phyloP scores from a whole-genome alignment of 2,888 invertebrate species.

The Scaptodrosophila latifasciaeformis region DNA sequence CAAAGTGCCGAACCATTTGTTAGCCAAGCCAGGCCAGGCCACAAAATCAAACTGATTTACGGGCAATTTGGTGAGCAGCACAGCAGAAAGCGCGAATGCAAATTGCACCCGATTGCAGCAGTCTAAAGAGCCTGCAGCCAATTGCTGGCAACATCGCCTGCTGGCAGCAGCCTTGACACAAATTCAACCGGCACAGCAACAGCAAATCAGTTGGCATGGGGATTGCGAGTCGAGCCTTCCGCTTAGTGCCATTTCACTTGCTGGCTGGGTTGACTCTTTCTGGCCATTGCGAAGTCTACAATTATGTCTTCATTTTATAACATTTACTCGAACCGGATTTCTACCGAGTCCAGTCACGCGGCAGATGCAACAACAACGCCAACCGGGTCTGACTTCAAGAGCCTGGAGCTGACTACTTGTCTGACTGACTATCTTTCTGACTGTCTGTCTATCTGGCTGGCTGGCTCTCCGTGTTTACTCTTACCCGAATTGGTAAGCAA shows the following conservation, averaged over 20 bases:
- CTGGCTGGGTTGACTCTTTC: constrained; percentile 5
- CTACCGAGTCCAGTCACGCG: constrained; percentile 44
- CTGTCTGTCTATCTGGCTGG: no score
- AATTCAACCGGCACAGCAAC: constrained; percentile 34
- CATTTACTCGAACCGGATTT: constrained; percentile 17
- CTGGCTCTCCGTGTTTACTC: no score
- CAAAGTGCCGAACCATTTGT: neutral
- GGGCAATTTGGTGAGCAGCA: neutral
- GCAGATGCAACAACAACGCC: constrained; percentile 51
- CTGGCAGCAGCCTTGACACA: constrained; percentile 56
- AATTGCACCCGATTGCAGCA: no score
- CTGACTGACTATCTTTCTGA: no score
- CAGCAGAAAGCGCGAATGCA: constrained; percentile 38
- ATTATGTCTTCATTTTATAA: constrained; percentile 56
- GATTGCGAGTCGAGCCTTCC: no score
- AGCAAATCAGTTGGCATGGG: constrained; percentile 8
- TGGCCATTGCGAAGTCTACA: constrained; percentile 10
- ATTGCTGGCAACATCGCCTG: constrained; percentile 2
- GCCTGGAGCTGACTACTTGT: no score
- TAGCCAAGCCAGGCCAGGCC: no score
- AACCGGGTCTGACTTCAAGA: no score
- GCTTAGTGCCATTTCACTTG: constrained; percentile 15
- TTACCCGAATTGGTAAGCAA: no score
- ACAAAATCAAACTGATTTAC: no score
- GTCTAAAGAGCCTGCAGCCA: no score